Evolutionary conservation across 2,888 invertebrate genomes (phyloP).

Genomic region (Phalangium opilio): DNA sequence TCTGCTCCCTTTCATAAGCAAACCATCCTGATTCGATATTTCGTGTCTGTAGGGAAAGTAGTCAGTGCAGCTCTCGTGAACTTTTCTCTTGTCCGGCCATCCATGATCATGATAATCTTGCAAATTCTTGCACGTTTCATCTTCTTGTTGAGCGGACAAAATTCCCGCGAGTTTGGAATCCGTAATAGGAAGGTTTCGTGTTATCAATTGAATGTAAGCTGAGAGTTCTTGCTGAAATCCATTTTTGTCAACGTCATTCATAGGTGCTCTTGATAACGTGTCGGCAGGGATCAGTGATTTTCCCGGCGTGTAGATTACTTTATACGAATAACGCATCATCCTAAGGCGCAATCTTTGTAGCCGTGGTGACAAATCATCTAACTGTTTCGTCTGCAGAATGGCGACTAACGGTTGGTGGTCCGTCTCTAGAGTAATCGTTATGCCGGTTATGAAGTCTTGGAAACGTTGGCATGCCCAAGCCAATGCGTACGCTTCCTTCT

Average conservation of each 20-base stretch:
- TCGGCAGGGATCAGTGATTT: slow-evolving; percentile 25
- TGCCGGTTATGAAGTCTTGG: slow-evolving; percentile 25
- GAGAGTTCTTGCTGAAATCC: slow-evolving; percentile 8
- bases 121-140: slow-evolving; percentile 1
- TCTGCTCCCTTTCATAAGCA: no score
- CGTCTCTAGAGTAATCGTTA: slow-evolving; percentile 25
- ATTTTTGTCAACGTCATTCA: slow-evolving; percentile 1
- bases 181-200: slow-evolving; percentile 9
- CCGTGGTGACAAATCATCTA: slow-evolving; percentile 27
- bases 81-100: no score
- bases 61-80: no score
- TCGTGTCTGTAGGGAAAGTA: no score
- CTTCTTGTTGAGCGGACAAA: slow-evolving; percentile 5
- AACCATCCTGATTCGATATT: no score
- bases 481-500: slow-evolving; percentile 29
- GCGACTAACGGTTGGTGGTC: slow-evolving; percentile 29
- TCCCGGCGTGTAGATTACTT: slow-evolving; percentile 24
- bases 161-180: slow-evolving; percentile 8
- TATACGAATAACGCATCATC: slow-evolving; percentile 24
- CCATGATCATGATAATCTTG: background rate
- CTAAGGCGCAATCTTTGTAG: slow-evolving; percentile 27
- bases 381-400: slow-evolving; percentile 25
- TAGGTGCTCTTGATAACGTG: slow-evolving; percentile 20
- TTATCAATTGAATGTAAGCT: slow-evolving; percentile 9
- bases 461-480: slow-evolving; percentile 27